Percentiles rank a stretch among this genome's conserved stretches.
phyloP scores from a whole-genome alignment of 2,888 invertebrate genomes.

The Nemotelus nigrinus region DNA sequence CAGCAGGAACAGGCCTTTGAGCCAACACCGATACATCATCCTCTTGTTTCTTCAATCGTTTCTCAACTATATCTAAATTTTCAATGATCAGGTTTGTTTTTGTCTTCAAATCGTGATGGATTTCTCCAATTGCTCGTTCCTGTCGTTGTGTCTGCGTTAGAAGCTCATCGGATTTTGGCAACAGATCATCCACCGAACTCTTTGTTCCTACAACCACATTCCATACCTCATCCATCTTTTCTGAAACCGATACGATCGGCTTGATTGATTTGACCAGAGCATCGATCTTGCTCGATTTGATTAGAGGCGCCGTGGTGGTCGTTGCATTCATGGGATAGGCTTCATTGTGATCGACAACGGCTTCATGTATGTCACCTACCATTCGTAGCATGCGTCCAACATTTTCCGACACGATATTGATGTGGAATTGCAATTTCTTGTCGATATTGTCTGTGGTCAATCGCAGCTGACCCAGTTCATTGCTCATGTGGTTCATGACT shows the following conservation, averaged over 20 bases:
- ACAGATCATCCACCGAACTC: constrained; percentile 84
- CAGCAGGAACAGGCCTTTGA: constrained; percentile 79
- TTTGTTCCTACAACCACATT: constrained; percentile 89
- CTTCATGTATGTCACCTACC: constrained; percentile 84
- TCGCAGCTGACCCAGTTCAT: constrained; percentile 81
- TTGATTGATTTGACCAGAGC: constrained; percentile 82
- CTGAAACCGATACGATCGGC: constrained; percentile 85
- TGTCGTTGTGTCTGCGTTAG: constrained; percentile 87
- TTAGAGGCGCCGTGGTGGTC: constrained; percentile 70
- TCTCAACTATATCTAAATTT: constrained; percentile 87
- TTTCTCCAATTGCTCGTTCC: constrained; percentile 86
- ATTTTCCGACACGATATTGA: constrained; percentile 84
- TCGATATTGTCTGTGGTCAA: constrained; percentile 82
- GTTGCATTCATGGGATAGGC: constrained; percentile 63
- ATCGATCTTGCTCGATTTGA: constrained; percentile 80
- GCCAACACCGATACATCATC: constrained; percentile 82
- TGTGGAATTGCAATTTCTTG: constrained; percentile 84
- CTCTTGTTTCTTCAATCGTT: constrained; percentile 83
- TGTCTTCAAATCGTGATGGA: constrained; percentile 81
- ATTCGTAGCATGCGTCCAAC: constrained; percentile 80
- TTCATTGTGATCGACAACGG: constrained; percentile 79
- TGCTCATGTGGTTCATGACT: constrained; percentile 82
- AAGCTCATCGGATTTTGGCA: constrained; percentile 87
- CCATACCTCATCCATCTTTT: constrained; percentile 93
- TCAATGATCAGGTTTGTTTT: constrained; percentile 89